phyloP scores from a whole-genome alignment of 2,888 invertebrate genomes.

The Xylophagus ater region DNA sequence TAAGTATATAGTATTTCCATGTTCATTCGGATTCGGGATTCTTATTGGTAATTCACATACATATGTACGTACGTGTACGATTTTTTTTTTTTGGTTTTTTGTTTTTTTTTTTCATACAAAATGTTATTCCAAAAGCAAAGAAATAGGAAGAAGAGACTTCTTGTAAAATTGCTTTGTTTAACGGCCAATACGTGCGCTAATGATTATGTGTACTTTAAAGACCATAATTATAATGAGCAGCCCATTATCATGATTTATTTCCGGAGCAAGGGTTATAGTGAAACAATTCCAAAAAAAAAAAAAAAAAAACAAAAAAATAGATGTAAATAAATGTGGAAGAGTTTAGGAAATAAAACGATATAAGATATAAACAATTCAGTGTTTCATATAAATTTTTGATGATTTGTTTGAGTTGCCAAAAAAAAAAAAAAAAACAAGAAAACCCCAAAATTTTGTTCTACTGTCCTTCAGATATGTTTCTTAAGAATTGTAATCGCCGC shows the following conservation, averaged over 20 bases:
- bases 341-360: not conserved
- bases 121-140: no score
- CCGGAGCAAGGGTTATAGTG: conserved; percentile 5
- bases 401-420: not conserved
- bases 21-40: no score
- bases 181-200: conserved; percentile 18
- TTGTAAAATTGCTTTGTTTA: conserved; percentile 14
- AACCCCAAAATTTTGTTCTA: no score
- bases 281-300: not conserved
- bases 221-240: conserved; percentile 18
- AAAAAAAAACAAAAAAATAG: conserved; percentile 3
- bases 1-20: no score
- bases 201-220: conserved; percentile 18
- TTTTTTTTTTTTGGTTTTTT: no score
- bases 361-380: not conserved
- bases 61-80: no score
- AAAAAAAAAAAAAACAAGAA: no score
- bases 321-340: not conserved
- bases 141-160: no score
- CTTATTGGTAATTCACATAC: no score
- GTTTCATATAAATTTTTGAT: not conserved
- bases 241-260: conserved; percentile 18
- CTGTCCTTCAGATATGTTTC: no score
- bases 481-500: no score
- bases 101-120: no score